These are phyloP conservation scores for Agriopis marginaria DNA, from an alignment of 2,888 invertebrate genomes.

Conservation along the genomic window DNA sequence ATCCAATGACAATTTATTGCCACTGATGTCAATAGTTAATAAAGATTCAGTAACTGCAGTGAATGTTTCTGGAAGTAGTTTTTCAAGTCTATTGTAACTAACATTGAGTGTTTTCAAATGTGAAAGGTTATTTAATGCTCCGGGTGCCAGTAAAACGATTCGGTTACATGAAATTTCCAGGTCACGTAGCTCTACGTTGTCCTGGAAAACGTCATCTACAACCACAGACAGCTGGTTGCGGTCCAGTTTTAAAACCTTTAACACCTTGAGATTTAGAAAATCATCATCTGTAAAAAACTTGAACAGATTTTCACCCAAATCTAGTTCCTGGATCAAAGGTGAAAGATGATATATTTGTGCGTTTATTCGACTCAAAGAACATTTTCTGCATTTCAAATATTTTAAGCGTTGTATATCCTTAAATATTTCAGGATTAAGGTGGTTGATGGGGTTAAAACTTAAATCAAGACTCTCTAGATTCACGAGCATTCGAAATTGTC, in stretches of 20 bases:
- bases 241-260: constrained; percentile 89
- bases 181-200: constrained; percentile 82
- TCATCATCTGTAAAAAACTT: constrained; percentile 91
- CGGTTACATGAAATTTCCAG: constrained; percentile 90
- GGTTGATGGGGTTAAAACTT: constrained; percentile 90
- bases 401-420: constrained; percentile 91
- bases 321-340: constrained; percentile 90
- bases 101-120: constrained; percentile 90
- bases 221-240: constrained; percentile 92
- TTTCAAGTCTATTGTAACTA: constrained; percentile 91
- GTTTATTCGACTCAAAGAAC: constrained; percentile 91
- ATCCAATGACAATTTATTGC: constrained; percentile 87
- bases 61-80: constrained; percentile 88
- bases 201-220: constrained; percentile 89
- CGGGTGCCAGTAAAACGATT: constrained; percentile 90
- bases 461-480: constrained; percentile 90
- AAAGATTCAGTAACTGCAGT: constrained; percentile 87
- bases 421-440: constrained; percentile 92
- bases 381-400: constrained; percentile 90
- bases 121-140: constrained; percentile 91
- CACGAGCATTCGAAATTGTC: constrained; percentile 91
- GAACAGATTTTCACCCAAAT: constrained; percentile 92
- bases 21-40: constrained; percentile 89
- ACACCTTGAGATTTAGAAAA: constrained; percentile 89
- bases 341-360: constrained; percentile 92